Evolutionary conservation across 2,113 vertebrate species (phyloP).

Genomic region (Plestiodon gilberti): DNA sequence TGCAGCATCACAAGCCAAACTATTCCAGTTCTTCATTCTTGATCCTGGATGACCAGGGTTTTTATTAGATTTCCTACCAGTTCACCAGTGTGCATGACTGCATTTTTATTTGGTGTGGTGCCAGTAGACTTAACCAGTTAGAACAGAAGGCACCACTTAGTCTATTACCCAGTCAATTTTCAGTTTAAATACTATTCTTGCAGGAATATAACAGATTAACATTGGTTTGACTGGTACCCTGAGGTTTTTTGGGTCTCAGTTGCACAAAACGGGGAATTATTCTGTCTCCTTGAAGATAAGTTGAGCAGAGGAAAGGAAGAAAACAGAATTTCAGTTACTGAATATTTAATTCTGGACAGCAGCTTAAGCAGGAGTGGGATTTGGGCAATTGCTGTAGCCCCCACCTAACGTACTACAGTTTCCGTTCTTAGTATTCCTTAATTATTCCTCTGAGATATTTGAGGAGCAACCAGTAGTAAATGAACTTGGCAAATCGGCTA

Average conservation of each 20-base stretch:
- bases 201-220: conserved; percentile 61
- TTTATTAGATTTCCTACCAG: conserved; percentile 34
- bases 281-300: conserved; percentile 70
- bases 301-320: conserved; percentile 71
- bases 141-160: conserved; percentile 69
- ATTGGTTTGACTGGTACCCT: conserved; percentile 61
- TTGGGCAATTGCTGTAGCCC: conserved; percentile 77
- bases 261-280: conserved; percentile 68
- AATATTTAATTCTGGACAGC: conserved; percentile 84
- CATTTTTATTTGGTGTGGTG: conserved; percentile 66
- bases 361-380: conserved; percentile 84
- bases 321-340: conserved; percentile 78
- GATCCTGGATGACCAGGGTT: background rate
- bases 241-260: conserved; percentile 60
- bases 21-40: conserved; percentile 22
- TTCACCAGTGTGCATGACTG: conserved; percentile 15
- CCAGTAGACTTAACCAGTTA: conserved; percentile 59
- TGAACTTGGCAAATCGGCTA: conserved; percentile 84
- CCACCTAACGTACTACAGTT: conserved; percentile 77
- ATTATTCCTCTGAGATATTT: conserved; percentile 84
- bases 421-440: conserved; percentile 84
- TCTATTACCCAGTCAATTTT: conserved; percentile 73
- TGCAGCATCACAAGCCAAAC: conserved; percentile 5
- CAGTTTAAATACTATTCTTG: conserved; percentile 73
- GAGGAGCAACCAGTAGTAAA: conserved; percentile 84